phyloP scores from a whole-genome alignment of 2,888 invertebrate genomes.

The Orthonevra nobilis region DNA sequence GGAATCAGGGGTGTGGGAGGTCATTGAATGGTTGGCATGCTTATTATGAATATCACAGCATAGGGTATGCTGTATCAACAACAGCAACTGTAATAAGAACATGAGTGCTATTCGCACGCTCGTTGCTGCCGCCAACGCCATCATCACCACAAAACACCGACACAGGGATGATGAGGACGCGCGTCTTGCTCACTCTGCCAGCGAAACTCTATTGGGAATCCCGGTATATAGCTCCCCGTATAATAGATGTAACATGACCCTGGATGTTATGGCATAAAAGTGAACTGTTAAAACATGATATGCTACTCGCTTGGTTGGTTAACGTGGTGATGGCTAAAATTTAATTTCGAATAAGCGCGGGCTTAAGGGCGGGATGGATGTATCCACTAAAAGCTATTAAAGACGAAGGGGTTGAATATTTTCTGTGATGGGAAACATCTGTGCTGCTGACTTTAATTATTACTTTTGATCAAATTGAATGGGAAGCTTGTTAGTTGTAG shows the following conservation, averaged over 20 bases:
- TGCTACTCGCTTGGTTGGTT: constrained; percentile 17
- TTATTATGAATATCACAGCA: constrained; percentile 30
- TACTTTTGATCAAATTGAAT: constrained; percentile 23
- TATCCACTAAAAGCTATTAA: constrained; percentile 16
- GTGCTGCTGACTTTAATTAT: not conserved
- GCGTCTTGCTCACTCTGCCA: constrained; percentile 16
- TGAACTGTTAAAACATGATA: constrained; percentile 52
- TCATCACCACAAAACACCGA: not conserved
- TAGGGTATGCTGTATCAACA: too few species aligned
- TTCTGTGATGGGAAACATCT: not conserved
- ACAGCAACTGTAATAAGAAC: constrained; percentile 25
- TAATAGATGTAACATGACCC: constrained; percentile 46
- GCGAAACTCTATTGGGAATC: not conserved
- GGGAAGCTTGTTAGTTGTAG: too few species aligned
- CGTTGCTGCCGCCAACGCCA: not conserved
- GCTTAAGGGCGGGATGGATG: not conserved
- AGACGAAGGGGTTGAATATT: not conserved
- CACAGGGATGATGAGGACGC: not conserved
- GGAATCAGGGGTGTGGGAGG: not conserved
- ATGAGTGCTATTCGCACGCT: constrained; percentile 24
- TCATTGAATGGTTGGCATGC: too few species aligned
- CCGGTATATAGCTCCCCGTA: not conserved
- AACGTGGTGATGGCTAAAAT: too few species aligned
- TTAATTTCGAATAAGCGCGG: too few species aligned
- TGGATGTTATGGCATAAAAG: constrained; percentile 44